A percentile compares a stretch with the other conserved stretches of the same genome.
These are phyloP conservation scores for Ceyx margarethae DNA, from an alignment of 2,113 vertebrate species.

Conservation along the genomic window DNA sequence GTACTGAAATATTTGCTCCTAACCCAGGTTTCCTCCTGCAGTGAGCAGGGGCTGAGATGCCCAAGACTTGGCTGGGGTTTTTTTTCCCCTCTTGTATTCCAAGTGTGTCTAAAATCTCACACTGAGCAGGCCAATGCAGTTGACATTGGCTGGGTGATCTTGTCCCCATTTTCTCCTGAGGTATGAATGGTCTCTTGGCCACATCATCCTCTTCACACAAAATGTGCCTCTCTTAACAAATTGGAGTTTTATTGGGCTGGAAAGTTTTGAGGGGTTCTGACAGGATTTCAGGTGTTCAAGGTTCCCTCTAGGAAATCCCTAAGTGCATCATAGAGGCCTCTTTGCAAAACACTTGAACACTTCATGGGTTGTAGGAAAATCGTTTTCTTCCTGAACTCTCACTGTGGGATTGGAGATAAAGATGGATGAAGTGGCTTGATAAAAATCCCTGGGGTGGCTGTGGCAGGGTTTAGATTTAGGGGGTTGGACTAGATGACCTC, in stretches of 20 bases:
- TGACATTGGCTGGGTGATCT: conserved; percentile 49
- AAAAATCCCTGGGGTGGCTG: not conserved
- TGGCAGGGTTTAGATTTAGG: not conserved
- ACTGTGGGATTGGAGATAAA: not conserved
- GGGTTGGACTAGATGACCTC: too few species aligned
- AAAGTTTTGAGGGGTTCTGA: conserved; percentile 50
- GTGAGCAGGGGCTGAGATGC: conserved; percentile 16
- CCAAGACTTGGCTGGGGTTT: conserved; percentile 14
- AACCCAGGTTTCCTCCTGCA: conserved; percentile 64
- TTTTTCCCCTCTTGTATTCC: conserved; percentile 49
- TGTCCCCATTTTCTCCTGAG: conserved; percentile 41
- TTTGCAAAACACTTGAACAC: conserved; percentile 6
- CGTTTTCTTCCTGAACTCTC: not conserved
- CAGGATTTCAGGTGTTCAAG: conserved; percentile 33
- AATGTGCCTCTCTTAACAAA: conserved; percentile 34
- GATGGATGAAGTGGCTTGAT: not conserved
- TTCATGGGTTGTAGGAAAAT: conserved; percentile 3
- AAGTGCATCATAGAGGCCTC: conserved; percentile 19
- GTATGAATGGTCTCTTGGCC: conserved; percentile 26
- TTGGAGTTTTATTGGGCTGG: conserved; percentile 50
- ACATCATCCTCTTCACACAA: conserved; percentile 38
- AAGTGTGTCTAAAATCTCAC: conserved; percentile 63
- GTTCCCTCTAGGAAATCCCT: conserved; percentile 53
- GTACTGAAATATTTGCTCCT: conserved; percentile 71
- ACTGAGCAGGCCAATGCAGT: conserved; percentile 8